A percentile compares a stretch with the other conserved stretches of the same genome.
These are phyloP conservation scores for Teleopsis dalmanni DNA, from an alignment of 1,140 invertebrate genomes.

Conservation along the genomic window DNA sequence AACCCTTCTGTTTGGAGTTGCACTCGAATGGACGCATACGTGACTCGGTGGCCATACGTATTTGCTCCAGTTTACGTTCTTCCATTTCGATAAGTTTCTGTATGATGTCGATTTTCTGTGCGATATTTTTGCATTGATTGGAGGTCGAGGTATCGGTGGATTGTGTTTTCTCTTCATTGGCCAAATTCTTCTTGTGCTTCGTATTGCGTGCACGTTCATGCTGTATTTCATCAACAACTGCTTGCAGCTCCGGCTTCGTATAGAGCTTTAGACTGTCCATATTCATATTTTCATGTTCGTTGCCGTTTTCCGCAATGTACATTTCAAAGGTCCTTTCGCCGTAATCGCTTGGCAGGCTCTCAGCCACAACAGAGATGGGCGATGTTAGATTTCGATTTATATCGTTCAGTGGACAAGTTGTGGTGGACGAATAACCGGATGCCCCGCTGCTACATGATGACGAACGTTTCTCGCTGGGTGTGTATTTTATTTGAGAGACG, in stretches of 20 bases:
- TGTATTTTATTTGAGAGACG: slow-evolving; percentile 42
- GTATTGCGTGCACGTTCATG: slow-evolving; percentile 21
- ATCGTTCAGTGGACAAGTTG: slow-evolving; percentile 48
- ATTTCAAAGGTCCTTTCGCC: slow-evolving; percentile 51
- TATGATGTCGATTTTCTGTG: slow-evolving; percentile 57
- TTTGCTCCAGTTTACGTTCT: slow-evolving; percentile 55
- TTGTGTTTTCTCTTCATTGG: slow-evolving; percentile 25
- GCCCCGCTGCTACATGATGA: slow-evolving; percentile 14
- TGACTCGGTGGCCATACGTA: slow-evolving; percentile 52
- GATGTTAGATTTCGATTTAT: slow-evolving; percentile 23
- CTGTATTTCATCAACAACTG: slow-evolving; percentile 38
- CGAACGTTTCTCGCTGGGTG: slow-evolving; percentile 29
- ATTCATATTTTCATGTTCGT: slow-evolving; percentile 48
- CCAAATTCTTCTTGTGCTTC: slow-evolving; percentile 34
- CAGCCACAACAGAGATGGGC: slow-evolving; percentile 14
- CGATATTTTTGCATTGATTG: slow-evolving; percentile 48
- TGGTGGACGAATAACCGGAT: background rate
- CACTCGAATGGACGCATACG: slow-evolving; percentile 52
- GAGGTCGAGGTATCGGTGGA: slow-evolving; percentile 23
- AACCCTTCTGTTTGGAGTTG: slow-evolving; percentile 54
- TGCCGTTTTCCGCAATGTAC: slow-evolving; percentile 52
- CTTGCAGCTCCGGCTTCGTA: slow-evolving; percentile 44
- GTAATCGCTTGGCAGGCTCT: slow-evolving; percentile 30
- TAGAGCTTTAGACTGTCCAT: slow-evolving; percentile 54
- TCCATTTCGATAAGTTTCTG: slow-evolving; percentile 60